phyloP scores from a whole-genome alignment of 2,888 invertebrate genomes.

The Rhamphomyia laevipes region DNA sequence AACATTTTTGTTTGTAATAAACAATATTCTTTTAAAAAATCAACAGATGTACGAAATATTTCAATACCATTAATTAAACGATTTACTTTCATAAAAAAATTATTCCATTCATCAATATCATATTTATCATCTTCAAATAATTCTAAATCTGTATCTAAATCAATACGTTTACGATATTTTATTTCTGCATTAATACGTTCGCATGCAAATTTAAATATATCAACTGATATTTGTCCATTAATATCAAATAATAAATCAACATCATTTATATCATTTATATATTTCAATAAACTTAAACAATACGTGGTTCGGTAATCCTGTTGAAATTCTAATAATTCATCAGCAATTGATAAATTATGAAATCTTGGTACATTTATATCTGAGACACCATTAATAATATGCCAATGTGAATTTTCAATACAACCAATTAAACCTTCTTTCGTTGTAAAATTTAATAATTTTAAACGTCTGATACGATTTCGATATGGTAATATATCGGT shows the following conservation, averaged over 20 bases:
- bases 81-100: background rate
- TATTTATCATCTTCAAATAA: background rate
- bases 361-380: constrained; percentile 58
- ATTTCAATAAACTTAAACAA: constrained; percentile 53
- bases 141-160: background rate
- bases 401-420: constrained; percentile 30
- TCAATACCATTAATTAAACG: background rate
- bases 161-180: background rate
- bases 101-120: background rate
- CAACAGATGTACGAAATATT: background rate
- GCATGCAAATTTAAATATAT: constrained; percentile 55
- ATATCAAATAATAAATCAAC: no score
- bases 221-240: constrained; percentile 43
- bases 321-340: constrained; percentile 27
- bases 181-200: constrained; percentile 45
- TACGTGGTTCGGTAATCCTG: constrained; percentile 66
- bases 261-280: no score
- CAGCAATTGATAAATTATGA: constrained; percentile 24
- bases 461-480: constrained; percentile 27
- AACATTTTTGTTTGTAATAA: no score
- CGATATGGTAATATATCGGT: constrained; percentile 20
- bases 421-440: constrained; percentile 39
- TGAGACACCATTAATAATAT: constrained; percentile 25
- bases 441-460: constrained; percentile 37
- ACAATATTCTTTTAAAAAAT: background rate